A percentile compares a stretch with the other conserved stretches of the same genome.
Conservation (phyloP, 2,113 vertebrate genomes). For the Charadrius vociferus region DNA sequence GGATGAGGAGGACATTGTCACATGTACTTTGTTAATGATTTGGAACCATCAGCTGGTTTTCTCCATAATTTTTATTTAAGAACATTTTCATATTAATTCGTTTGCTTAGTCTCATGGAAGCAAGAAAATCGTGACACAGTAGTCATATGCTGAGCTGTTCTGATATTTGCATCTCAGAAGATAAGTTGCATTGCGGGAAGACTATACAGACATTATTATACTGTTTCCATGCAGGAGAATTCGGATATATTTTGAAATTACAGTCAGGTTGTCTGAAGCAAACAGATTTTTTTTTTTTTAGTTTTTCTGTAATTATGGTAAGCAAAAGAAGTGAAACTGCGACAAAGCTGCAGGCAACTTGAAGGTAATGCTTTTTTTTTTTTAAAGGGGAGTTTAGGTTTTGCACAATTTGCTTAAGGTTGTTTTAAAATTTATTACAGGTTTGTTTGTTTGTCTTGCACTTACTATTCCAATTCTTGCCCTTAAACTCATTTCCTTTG, state of each 20-base stretch:
- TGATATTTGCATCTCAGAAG: background rate
- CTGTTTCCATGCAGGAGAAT: background rate
- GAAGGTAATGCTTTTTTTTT: background rate
- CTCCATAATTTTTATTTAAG: background rate
- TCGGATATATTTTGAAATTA: background rate
- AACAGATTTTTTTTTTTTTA: background rate
- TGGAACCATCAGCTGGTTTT: constrained; percentile 2
- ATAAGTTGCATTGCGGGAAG: background rate
- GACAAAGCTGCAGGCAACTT: background rate
- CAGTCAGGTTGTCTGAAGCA: background rate
- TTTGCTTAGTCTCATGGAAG: background rate
- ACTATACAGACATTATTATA: background rate
- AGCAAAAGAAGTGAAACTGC: background rate
- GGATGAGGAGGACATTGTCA: background rate
- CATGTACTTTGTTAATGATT: constrained; percentile 17
- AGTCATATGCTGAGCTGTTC: background rate
- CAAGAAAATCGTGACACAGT: background rate
- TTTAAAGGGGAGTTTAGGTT: background rate
- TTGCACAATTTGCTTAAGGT: background rate
- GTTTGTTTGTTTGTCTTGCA: background rate
- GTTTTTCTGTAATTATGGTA: background rate
- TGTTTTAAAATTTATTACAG: background rate
- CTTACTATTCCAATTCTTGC: background rate
- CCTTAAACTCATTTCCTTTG: background rate
- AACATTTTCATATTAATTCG: background rate